Evolutionary conservation across 2,113 vertebrate species (phyloP), one percentile per base, ranked within the genome.

Genomic region (Tetrao urogallus): DNA sequence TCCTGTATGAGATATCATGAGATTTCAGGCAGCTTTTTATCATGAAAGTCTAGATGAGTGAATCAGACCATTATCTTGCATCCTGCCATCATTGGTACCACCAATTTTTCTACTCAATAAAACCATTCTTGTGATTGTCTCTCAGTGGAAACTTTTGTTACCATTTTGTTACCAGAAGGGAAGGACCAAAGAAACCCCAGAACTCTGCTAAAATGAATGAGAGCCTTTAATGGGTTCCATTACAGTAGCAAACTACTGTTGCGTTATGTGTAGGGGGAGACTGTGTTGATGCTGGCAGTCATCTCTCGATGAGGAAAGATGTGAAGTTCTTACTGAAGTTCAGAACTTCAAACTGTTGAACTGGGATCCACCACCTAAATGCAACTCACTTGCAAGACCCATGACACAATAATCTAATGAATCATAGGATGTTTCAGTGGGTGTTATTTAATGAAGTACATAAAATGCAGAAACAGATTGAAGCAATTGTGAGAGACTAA

Each of bases 391-490:
- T 86, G 56, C 67, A 82, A 88, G 60, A 74, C 15, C 24, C 43
- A 66, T 88, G 82, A 91, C 88, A 91, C 94, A 91, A 58, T 58
- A 80, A 86, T 19, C 28, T 83, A 83, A 74, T 95, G 93, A 96
- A 74, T 94, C 90, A 90, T 66, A 90, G 28, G 72, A 83, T 88
- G 60, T 64, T 96, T 86, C 92, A 94, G 64, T 90, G 93, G 64
- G 69, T 93, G 88, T 93, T 92, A 71, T 63, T 88, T 77, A 82
- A 83, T 83, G 27, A 91, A 80, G 56, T 50, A 50, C 60, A 88
- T 60, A 50, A 86, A 91, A 94, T 83, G 90, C 45, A 91, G 88
- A 88, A 91, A 93, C 90, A 91, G 50, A 90, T 32, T 88, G 92
- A 95, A 95, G 54, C 63, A 84, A 89, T 73, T 82, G 40, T 88